Percentiles rank a stretch among this genome's conserved stretches.
Evolutionary conservation across 2,113 vertebrate genomes (phyloP).

Genomic region (Tamias sibiricus): DNA sequence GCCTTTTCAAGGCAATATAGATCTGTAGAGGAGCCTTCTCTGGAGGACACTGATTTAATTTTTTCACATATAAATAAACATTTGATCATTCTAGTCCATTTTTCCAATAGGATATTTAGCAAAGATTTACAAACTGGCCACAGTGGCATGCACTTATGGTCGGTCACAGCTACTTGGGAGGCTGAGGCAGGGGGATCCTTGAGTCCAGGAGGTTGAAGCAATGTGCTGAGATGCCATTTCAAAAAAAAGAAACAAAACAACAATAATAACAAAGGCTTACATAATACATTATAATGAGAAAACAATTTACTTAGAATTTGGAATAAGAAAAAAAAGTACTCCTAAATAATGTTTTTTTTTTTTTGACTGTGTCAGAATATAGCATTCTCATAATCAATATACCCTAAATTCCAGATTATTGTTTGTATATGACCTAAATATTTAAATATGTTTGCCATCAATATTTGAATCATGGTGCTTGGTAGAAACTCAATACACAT

Average conservation of each 20-base stretch:
- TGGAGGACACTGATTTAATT: not conserved
- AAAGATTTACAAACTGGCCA: not conserved
- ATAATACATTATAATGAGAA: not conserved
- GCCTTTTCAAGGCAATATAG: not conserved
- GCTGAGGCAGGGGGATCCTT: not conserved
- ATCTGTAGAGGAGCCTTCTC: not conserved
- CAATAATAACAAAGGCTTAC: not conserved
- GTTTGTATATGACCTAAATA: not conserved
- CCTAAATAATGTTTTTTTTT: not conserved
- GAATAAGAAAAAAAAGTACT: not conserved
- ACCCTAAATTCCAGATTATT: not conserved
- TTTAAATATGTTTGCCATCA: not conserved
- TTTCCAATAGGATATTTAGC: not conserved
- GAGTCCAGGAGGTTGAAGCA: not conserved
- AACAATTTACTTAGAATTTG: constrained; percentile 14
- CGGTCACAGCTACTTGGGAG: no score
- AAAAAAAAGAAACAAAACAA: not conserved
- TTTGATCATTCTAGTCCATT: not conserved
- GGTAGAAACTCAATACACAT: not conserved
- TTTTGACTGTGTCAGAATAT: not conserved
- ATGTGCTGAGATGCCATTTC: not conserved
- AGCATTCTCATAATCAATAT: not conserved
- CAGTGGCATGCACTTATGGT: not conserved
- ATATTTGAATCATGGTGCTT: not conserved
- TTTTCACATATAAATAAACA: not conserved